These are phyloP conservation scores for Trachelus troglodyta DNA, from an alignment of 2,888 invertebrate genomes.

Conservation along the genomic window DNA sequence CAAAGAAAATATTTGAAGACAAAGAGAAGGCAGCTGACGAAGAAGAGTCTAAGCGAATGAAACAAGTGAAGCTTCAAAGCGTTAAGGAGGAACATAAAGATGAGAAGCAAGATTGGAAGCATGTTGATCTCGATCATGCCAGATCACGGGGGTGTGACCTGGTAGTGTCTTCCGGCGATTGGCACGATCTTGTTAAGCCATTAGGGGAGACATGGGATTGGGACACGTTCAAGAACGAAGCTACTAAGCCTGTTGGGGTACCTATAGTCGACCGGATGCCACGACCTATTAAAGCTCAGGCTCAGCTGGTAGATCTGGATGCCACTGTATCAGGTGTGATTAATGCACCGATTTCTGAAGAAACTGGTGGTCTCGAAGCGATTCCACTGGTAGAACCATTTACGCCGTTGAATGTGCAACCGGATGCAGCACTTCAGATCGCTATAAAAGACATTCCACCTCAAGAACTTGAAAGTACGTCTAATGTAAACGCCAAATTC, in stretches of 20 bases:
- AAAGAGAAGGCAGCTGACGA: slow-evolving; percentile 79
- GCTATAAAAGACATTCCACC: slow-evolving; percentile 70
- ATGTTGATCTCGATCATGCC: slow-evolving; percentile 69
- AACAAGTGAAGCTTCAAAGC: slow-evolving; percentile 54
- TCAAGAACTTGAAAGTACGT: slow-evolving; percentile 72
- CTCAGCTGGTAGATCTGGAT: slow-evolving; percentile 69
- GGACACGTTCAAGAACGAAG: slow-evolving; percentile 68
- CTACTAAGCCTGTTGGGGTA: slow-evolving; percentile 47
- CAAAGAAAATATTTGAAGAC: slow-evolving; percentile 81
- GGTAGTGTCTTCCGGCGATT: slow-evolving; percentile 69
- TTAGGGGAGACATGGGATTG: slow-evolving; percentile 74
- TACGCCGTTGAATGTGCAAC: slow-evolving; percentile 69
- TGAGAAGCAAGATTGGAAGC: slow-evolving; percentile 67
- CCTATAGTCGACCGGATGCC: slow-evolving; percentile 60
- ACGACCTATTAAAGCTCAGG: slow-evolving; percentile 68
- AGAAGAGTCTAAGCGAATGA: slow-evolving; percentile 64
- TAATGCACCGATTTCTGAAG: slow-evolving; percentile 67
- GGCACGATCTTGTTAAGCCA: slow-evolving; percentile 74
- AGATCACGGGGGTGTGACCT: slow-evolving; percentile 67
- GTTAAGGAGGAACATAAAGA: slow-evolving; percentile 51
- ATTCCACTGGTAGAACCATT: slow-evolving; percentile 75
- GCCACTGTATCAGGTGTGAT: slow-evolving; percentile 49
- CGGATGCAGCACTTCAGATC: slow-evolving; percentile 66
- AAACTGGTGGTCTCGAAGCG: slow-evolving; percentile 71
- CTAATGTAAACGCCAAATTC: slow-evolving; percentile 73